Base-by-base conservation (phyloP, 2,888 invertebrate species). In the Vanessa cardui region DNA sequence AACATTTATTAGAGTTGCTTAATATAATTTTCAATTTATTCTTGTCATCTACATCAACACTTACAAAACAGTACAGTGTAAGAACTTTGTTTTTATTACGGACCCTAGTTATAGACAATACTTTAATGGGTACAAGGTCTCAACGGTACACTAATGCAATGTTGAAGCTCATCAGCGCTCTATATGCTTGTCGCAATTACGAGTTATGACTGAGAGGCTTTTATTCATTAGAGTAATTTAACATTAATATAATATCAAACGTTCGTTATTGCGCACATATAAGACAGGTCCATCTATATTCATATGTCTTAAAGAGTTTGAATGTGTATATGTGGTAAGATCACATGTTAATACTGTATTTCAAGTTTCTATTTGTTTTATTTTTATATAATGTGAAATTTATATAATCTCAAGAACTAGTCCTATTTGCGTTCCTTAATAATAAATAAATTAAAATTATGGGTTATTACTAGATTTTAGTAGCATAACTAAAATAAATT, bases 91-190 rank as follows among this genome's bases (percentile, higher is more conserved):
- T 72, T 71, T 66, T 61, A 61, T 61, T 67, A 54, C 64, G 71
- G 73, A 77, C 72, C 77, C 74, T 70, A 71, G 76, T 82, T 69
- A 73, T 69, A 88, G 81, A 90, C 87, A 89, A 89, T 87, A 75
- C 76, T 71, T 75, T 82, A 88, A 86, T 85, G 83, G 74, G 83
- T 82, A 81, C 89, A 90, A 90, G 90, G 90, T 87, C 77, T 77
- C 26, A 26, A 75, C 80, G 81, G 82, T 80, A 83, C 60, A 31
- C 46, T 81, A 84, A 86, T 84, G 84, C 83, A 80, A 74, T 69
- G 72, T 68, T 70, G 72, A 73, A 71, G 72, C 70, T 74, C 78
- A 77, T 74, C 76, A 77, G 75, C 71, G 73, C 67, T 63, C 46
- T 52, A 49, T 58, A 61, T 61, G 62, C 62, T 70, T 82, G 75